These are phyloP conservation scores for Steromphala cineraria DNA, from an alignment of 2,888 invertebrate species.

Conservation along the genomic window DNA sequence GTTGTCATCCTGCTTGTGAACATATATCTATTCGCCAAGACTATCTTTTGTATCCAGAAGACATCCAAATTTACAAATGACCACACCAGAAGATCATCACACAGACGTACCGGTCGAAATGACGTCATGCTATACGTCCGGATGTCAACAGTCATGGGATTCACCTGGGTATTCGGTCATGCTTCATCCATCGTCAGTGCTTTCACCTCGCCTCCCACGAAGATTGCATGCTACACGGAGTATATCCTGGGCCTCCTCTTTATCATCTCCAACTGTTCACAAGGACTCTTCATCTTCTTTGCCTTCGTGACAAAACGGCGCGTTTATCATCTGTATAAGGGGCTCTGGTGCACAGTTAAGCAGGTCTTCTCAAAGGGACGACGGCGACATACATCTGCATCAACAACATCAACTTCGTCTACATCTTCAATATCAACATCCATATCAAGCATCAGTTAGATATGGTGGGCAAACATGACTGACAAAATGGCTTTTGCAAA, in stretches of 20 bases:
- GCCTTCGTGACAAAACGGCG: conserved; percentile 65
- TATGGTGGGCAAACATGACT: not conserved
- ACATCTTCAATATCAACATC: not conserved
- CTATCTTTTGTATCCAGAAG: conserved; percentile 61
- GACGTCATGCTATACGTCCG: conserved; percentile 68
- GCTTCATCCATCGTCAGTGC: conserved; percentile 64
- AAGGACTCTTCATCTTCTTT: conserved; percentile 67
- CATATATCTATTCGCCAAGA: conserved; percentile 57
- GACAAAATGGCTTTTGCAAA: no score
- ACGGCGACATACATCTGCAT: not conserved
- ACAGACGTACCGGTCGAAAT: conserved; percentile 52
- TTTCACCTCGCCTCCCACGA: conserved; percentile 43
- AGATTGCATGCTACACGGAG: conserved; percentile 51
- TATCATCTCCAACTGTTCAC: conserved; percentile 65
- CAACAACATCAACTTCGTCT: not conserved
- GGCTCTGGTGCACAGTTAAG: conserved; percentile 29
- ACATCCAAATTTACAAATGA: conserved; percentile 49
- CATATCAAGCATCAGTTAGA: not conserved
- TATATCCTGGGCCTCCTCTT: conserved; percentile 61
- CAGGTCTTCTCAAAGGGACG: not conserved
- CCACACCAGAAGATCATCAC: conserved; percentile 50
- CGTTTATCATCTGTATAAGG: conserved; percentile 52
- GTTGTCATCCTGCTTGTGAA: conserved; percentile 59
- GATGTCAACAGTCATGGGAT: conserved; percentile 71
- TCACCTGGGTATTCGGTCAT: conserved; percentile 69